Conservation (phyloP, 2,797 vertebrate species). For the Margarornis squamiger region DNA sequence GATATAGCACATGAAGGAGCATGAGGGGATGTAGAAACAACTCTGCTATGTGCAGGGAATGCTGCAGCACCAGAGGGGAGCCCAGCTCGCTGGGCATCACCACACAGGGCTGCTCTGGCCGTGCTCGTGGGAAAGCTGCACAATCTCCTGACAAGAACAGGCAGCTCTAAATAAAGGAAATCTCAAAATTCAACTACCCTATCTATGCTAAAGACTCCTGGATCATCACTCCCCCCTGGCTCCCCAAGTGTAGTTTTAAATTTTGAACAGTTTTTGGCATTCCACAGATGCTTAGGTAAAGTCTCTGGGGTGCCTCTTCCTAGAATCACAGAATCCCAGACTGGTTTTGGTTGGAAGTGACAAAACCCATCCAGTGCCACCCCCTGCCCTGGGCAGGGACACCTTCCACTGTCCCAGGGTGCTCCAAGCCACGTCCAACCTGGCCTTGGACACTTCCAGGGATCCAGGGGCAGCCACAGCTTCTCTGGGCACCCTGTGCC, state of each 20-base stretch:
- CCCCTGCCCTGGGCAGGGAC: neutral
- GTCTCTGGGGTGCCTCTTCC: fast-evolving
- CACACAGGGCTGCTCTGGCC: fast-evolving
- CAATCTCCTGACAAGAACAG: neutral
- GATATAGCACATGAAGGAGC: neutral
- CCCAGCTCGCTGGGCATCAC: neutral
- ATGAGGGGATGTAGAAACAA: neutral
- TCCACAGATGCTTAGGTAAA: fast-evolving
- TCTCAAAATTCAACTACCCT: fast-evolving
- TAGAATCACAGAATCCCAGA: neutral
- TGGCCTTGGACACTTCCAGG: neutral
- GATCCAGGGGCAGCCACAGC: neutral
- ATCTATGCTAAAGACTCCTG: fast-evolving
- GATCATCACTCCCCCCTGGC: neutral
- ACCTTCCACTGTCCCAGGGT: neutral
- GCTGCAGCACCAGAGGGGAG: fast-evolving
- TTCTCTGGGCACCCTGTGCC: neutral
- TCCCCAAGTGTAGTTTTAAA: neutral
- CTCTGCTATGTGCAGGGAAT: neutral
- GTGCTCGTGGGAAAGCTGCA: fast-evolving
- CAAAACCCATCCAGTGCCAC: neutral
- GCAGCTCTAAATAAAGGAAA: no score
- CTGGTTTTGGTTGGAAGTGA: neutral
- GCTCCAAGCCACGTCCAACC: neutral
- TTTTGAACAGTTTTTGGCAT: neutral